Base-by-base conservation (phyloP, 2,113 vertebrate genomes). In the Prionailurus viverrinus region DNA sequence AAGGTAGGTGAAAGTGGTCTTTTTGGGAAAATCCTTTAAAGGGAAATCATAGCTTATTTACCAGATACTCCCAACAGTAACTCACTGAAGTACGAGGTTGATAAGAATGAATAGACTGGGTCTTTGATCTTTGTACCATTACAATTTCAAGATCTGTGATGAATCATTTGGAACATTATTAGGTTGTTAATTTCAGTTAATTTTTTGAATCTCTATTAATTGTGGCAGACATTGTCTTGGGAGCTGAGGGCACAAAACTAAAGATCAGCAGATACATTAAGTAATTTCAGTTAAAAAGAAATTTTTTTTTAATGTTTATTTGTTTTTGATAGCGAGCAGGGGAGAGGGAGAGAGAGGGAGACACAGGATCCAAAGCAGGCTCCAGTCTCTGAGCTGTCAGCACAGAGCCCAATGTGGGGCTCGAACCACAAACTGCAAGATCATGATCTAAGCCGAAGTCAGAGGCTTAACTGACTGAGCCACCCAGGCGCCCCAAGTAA, bases 1-100 rank as follows among this genome's bases (percentile, higher is more conserved):
- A 99, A 99, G 99, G 99, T 99, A 99, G 98, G 98, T 97, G 18
- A 97, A 92, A 81, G 4, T 63, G 9, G 25, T 85, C 14, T 86
- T 94, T 93, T 89, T 16, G 14, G 45, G 9, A 61, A 82, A 73
- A 63, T 79, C 7, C 33, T 68, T 93, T 81, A 39, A 74, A 95
- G 68, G 63, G 33, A 88, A 90, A 89, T 94, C 21, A 68, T 45
- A 41, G 71, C 41, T 86, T 87, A 48, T 53, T 76, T 85, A 73
- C 9, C 51, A 61, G 78, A 36, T 91, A 65, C 2, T 84, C 5
- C 19, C 3, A 76, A 1, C 0, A 74, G 31, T 53, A 66, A 29
- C 69, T 92, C 13, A 66, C 6, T 0, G 58, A 87, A 74, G 21
- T 83, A 53, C 58, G 79, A 91, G 83, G 7, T 71, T 69, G 55